Conservation (phyloP, 2,113 vertebrate genomes). For the Galemys pyrenaicus region DNA sequence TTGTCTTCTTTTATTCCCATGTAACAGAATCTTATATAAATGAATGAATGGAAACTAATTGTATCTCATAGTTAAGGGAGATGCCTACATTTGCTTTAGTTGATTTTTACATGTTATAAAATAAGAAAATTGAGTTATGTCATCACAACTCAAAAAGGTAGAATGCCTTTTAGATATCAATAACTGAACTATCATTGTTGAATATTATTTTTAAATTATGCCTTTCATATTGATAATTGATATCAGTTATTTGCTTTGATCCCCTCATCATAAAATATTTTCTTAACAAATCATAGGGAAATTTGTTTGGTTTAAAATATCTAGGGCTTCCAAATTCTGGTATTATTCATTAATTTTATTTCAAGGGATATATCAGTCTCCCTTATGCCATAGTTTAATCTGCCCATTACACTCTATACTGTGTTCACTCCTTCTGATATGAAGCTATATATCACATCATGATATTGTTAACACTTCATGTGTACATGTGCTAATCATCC, state of each 20-base stretch:
- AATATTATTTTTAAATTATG: not conserved
- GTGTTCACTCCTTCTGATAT: not conserved
- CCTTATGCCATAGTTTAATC: not conserved
- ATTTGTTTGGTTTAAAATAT: not conserved
- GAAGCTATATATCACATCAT: not conserved
- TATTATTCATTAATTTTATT: not conserved
- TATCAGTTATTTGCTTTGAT: not conserved
- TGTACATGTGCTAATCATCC: not conserved
- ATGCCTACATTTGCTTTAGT: not conserved
- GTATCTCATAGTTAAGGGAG: not conserved
- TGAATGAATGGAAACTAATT: not conserved
- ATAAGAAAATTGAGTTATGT: not conserved
- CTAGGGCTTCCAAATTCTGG: not conserved
- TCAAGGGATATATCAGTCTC: not conserved
- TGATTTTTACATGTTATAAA: not conserved
- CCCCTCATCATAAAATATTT: not conserved
- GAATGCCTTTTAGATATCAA: not conserved
- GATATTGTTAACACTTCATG: not conserved
- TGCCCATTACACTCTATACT: not conserved
- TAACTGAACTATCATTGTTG: not conserved
- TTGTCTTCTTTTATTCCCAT: not conserved
- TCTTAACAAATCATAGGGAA: not conserved
- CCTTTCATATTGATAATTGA: not conserved
- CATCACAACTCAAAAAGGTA: not conserved
- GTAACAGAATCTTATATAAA: not conserved